Evolutionary conservation across 2,888 invertebrate genomes (phyloP).

Genomic region (Oscheius sp.): DNA sequence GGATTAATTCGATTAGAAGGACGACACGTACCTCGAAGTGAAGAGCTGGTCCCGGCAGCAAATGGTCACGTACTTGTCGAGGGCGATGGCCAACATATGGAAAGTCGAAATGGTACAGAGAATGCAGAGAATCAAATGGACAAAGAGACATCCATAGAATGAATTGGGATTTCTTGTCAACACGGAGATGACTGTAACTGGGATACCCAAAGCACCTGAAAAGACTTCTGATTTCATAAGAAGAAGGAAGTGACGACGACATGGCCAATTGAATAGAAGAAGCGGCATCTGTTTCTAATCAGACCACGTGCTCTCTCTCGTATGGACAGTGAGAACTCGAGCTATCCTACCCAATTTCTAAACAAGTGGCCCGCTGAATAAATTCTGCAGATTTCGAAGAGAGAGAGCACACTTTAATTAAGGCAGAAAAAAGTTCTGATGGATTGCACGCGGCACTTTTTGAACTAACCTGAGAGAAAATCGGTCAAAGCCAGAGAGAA

Average conservation of each 20-base stretch:
- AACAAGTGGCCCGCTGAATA: neutral
- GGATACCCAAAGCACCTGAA: slow-evolving; percentile 68
- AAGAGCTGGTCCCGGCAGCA: slow-evolving; percentile 63
- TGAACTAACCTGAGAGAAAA: slow-evolving; percentile 63
- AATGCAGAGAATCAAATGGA: slow-evolving; percentile 70
- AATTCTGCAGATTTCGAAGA: slow-evolving; percentile 4
- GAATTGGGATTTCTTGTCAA: slow-evolving; percentile 59
- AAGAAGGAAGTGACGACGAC: neutral
- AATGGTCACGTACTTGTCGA: slow-evolving; percentile 72
- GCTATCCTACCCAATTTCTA: no score
- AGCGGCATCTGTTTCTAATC: neutral
- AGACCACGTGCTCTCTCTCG: neutral
- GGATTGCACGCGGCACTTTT: neutral
- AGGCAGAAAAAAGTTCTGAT: slow-evolving; percentile 9
- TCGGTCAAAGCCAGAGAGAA: slow-evolving; percentile 71
- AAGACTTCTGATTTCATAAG: slow-evolving; percentile 1
- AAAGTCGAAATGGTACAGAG: slow-evolving; percentile 72
- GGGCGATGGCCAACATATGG: slow-evolving; percentile 71
- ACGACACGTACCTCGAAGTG: slow-evolving; percentile 46
- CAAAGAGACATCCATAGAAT: slow-evolving; percentile 66
- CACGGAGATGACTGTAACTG: slow-evolving; percentile 68
- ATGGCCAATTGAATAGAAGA: neutral
- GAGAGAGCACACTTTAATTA: slow-evolving; percentile 13
- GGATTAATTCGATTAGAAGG: neutral
- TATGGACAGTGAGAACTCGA: neutral